Conservation (phyloP, 2,888 invertebrate genomes). For the Polydrusus pterygomalis region DNA sequence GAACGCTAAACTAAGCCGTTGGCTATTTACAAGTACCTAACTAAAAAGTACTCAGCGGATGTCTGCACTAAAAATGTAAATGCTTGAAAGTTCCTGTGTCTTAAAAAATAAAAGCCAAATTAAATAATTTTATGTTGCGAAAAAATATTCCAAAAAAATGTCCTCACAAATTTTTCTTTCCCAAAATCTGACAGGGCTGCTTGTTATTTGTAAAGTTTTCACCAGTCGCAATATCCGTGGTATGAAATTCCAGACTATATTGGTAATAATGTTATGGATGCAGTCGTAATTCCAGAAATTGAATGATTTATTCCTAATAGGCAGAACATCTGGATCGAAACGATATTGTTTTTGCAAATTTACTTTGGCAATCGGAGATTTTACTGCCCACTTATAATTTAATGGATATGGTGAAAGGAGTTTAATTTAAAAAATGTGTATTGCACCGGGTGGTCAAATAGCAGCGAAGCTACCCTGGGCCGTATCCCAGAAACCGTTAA, state of each 20-base stretch:
- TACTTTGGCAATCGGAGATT: conserved; percentile 1
- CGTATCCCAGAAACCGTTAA: too few species aligned
- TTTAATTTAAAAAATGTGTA: neutral
- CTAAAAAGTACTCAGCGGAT: too few species aligned
- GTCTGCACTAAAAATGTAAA: too few species aligned
- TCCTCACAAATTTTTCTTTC: neutral
- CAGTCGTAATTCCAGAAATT: conserved; percentile 4
- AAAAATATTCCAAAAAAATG: too few species aligned
- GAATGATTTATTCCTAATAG: conserved; percentile 18
- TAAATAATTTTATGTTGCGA: too few species aligned
- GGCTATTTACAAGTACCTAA: too few species aligned
- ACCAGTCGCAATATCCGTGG: neutral
- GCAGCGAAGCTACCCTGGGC: too few species aligned
- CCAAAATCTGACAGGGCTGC: neutral
- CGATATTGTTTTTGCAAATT: conserved; percentile 8
- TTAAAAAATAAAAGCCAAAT: too few species aligned
- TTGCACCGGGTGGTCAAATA: too few species aligned
- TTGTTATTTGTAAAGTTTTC: neutral
- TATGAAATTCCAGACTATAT: conserved; percentile 7
- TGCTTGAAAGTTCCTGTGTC: too few species aligned
- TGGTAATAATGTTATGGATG: conserved; percentile 13
- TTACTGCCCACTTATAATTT: neutral
- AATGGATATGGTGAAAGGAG: neutral
- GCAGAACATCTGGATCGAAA: conserved; percentile 25
- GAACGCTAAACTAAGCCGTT: too few species aligned